Conservation (phyloP, 2,797 vertebrate species). For the Iguana delicatissima region DNA sequence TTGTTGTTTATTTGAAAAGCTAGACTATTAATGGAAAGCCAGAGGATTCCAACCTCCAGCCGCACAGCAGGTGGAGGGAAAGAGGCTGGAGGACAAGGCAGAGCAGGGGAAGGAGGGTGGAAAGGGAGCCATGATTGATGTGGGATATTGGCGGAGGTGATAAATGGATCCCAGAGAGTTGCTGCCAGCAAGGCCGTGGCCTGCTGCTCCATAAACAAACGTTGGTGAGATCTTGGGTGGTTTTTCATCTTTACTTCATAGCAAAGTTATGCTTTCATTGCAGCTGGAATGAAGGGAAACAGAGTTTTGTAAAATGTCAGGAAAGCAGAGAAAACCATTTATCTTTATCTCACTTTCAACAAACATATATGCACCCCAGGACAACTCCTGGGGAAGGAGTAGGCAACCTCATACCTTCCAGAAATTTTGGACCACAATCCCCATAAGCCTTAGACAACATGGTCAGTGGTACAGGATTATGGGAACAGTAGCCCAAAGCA, state of each 20-base stretch:
- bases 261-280: conserved; percentile 30
- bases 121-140: not conserved
- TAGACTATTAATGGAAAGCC: conserved; percentile 30
- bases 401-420: not conserved
- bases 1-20: not conserved
- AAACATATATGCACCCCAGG: rapidly evolving
- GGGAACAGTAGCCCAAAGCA: too few relatives aligned
- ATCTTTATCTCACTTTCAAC: not conserved
- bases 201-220: conserved; percentile 53
- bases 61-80: conserved; percentile 16
- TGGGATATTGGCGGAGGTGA: conserved; percentile 56
- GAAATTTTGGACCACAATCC: not conserved
- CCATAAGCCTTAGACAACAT: not conserved
- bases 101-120: not conserved
- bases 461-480: not conserved
- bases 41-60: conserved; percentile 31
- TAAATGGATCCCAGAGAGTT: conserved; percentile 58
- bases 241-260: conserved; percentile 48
- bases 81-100: conserved; percentile 39
- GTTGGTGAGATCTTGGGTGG: conserved; percentile 54
- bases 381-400: not conserved
- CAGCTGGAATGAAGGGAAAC: conserved; percentile 43
- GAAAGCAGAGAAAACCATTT: conserved; percentile 37
- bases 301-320: conserved; percentile 48
- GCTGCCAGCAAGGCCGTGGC: conserved; percentile 62